Evolutionary conservation across 2,888 invertebrate genomes (phyloP).

Genomic region (Imbricaverruca yamaguchii): DNA sequence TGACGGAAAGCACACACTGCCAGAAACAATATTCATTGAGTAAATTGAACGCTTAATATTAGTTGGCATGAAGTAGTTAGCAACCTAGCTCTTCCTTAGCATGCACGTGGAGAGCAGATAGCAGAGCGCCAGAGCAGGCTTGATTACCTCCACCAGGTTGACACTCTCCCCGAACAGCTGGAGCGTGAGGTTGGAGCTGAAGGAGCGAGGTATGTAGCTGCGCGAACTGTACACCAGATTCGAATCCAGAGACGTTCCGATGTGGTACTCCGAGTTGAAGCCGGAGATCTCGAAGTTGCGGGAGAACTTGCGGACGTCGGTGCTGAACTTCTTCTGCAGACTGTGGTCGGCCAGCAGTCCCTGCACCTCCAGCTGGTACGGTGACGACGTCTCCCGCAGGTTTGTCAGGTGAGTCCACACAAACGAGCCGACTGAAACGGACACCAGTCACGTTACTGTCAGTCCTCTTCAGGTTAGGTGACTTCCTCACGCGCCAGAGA

Average conservation of each 20-base stretch:
- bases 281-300: conserved; percentile 80
- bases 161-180: conserved; percentile 85
- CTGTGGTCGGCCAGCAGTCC: conserved; percentile 74
- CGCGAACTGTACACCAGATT: conserved; percentile 78
- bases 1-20: too few species aligned
- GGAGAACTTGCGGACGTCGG: conserved; percentile 83
- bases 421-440: conserved; percentile 68
- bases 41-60: too few species aligned
- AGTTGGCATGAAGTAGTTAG: too few species aligned
- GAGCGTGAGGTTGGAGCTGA: conserved; percentile 69
- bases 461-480: too few species aligned
- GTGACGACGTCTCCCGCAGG: conserved; percentile 59
- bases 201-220: conserved; percentile 75
- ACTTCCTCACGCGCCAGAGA: too few species aligned
- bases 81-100: too few species aligned
- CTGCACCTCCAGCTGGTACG: conserved; percentile 67
- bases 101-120: too few species aligned
- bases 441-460: neutral
- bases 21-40: too few species aligned
- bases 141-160: conserved; percentile 62
- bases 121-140: neutral
- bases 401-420: conserved; percentile 91
- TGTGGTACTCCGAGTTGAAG: conserved; percentile 80
- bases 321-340: conserved; percentile 69
- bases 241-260: conserved; percentile 70